Conservation (phyloP, 2,888 invertebrate genomes). For the Taphrorychus bicolor region DNA sequence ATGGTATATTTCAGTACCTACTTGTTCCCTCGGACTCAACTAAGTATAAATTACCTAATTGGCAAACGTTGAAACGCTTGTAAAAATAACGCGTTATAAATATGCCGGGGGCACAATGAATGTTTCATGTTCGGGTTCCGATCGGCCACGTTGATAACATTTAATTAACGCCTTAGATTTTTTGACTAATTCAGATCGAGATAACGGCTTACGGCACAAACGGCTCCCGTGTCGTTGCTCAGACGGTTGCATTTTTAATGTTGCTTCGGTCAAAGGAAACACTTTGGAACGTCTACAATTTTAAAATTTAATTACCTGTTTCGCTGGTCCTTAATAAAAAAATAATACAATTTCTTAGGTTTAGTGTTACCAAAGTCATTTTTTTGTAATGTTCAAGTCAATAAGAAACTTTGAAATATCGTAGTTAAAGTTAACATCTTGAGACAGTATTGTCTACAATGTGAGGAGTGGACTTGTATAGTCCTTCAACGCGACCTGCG, state of each 20-base stretch:
- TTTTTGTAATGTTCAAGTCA: too few relatives aligned
- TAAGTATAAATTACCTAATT: conserved; percentile 40
- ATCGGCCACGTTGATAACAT: conserved; percentile 46
- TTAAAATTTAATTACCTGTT: too few relatives aligned
- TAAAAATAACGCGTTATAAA: conserved; percentile 51
- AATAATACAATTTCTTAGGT: too few relatives aligned
- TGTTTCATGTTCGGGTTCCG: conserved; percentile 46
- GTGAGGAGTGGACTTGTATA: too few relatives aligned
- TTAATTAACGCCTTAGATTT: conserved; percentile 53
- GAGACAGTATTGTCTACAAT: too few relatives aligned
- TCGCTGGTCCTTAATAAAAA: too few relatives aligned
- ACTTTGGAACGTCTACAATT: too few relatives aligned
- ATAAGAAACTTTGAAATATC: too few relatives aligned
- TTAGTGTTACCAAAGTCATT: too few relatives aligned
- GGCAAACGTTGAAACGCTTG: conserved; percentile 36
- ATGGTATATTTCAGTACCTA: conserved; percentile 13
- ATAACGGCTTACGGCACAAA: conserved; percentile 45
- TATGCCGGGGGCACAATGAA: conserved; percentile 39
- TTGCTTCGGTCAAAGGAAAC: background rate
- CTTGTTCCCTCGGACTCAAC: background rate
- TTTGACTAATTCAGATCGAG: conserved; percentile 53
- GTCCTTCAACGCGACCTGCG: too few relatives aligned
- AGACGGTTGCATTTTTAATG: conserved; percentile 21
- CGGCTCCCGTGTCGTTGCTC: conserved; percentile 50
- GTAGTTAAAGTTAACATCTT: too few relatives aligned